Evolutionary conservation across 2,888 invertebrate species (phyloP).

Genomic region (Apotomis betuletana): DNA sequence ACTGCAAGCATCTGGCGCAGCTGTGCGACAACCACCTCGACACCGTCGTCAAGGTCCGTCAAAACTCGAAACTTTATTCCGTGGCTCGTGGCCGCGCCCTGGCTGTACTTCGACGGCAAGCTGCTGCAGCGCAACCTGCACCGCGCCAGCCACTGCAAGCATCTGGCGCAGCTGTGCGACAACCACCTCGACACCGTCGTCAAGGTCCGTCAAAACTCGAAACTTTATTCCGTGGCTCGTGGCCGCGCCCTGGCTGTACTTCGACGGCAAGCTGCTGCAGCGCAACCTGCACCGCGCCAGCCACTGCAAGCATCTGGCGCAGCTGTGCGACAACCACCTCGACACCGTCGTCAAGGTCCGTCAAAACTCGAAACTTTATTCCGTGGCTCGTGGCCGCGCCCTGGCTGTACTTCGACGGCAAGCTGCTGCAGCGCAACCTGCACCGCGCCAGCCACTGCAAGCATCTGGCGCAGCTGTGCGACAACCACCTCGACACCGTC

Average conservation of each 20-base stretch:
- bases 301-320: conserved; percentile 89
- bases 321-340: conserved; percentile 92
- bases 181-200: conserved; percentile 93
- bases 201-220: no score
- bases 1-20: conserved; percentile 89
- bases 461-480: conserved; percentile 90
- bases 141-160: conserved; percentile 89
- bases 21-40: conserved; percentile 93
- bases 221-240: conserved; percentile 96
- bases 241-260: conserved; percentile 96
- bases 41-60: conserved; percentile 91
- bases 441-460: conserved; percentile 90
- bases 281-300: conserved; percentile 91
- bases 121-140: conserved; percentile 94
- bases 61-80: no score
- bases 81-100: conserved; percentile 95
- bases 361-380: no score
- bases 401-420: conserved; percentile 97
- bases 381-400: conserved; percentile 89
- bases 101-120: conserved; percentile 97
- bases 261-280: conserved; percentile 96
- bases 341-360: conserved; percentile 92
- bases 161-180: conserved; percentile 90
- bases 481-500: conserved; percentile 92
- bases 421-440: conserved; percentile 94